Evolutionary conservation across 2,797 vertebrate genomes (phyloP).

Genomic region (Aphelocoma californica): DNA sequence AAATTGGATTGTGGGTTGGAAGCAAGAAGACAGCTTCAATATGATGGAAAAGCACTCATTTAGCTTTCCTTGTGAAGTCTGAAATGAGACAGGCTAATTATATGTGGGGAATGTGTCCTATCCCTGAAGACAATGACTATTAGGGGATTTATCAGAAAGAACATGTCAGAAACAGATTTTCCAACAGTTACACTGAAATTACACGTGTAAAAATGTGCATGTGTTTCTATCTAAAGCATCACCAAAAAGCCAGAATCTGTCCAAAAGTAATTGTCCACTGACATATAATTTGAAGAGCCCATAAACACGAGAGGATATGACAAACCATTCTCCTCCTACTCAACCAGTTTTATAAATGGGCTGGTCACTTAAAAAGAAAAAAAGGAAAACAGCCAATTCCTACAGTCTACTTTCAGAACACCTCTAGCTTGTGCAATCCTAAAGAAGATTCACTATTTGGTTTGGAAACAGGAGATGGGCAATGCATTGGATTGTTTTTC

Average conservation of each 20-base stretch:
- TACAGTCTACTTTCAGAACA: not conserved
- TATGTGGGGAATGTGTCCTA: not conserved
- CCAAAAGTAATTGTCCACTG: not conserved
- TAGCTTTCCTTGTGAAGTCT: slow-evolving; percentile 20
- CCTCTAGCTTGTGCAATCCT: not conserved
- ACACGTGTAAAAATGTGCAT: not conserved
- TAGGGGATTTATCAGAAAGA: slow-evolving; percentile 28
- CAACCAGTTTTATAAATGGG: not conserved
- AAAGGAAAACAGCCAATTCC: not conserved
- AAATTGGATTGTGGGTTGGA: slow-evolving; percentile 54
- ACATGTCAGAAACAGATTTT: slow-evolving; percentile 41
- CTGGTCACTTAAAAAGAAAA: not conserved
- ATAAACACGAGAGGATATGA: not conserved
- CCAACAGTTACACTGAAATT: not conserved
- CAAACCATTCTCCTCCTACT: not conserved
- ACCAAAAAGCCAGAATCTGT: not conserved
- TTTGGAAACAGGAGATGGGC: not conserved
- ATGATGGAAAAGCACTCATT: slow-evolving; percentile 62
- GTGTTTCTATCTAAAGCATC: not conserved
- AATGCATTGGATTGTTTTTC: not conserved
- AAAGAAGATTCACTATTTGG: not conserved
- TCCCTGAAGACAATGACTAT: slow-evolving; percentile 19
- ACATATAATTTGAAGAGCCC: not conserved
- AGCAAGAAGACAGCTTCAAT: slow-evolving; percentile 10
- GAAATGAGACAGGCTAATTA: slow-evolving; percentile 61